A percentile compares a stretch with the other conserved stretches of the same genome.
Conservation (phyloP, 2,888 invertebrate species). For the Lysandra bellargus region DNA sequence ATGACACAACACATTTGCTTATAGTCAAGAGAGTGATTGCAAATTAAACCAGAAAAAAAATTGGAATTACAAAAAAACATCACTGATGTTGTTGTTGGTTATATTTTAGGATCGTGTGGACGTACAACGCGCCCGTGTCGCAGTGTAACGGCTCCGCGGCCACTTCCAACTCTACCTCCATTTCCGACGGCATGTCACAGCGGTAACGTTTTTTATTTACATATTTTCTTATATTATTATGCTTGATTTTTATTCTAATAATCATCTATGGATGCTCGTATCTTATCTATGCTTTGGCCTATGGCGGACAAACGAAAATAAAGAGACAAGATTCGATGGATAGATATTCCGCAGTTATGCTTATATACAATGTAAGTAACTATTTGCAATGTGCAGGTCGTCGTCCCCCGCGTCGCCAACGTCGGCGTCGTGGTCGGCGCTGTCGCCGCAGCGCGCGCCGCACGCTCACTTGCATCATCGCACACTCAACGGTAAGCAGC, state of each 20-base stretch:
- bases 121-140: slow-evolving; percentile 92
- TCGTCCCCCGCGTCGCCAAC: slow-evolving; percentile 90
- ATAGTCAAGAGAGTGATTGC: no score
- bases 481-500: slow-evolving; percentile 59
- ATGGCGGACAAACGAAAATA: no score
- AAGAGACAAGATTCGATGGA: no score
- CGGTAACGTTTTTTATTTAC: slow-evolving; percentile 49
- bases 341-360: not conserved
- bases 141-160: slow-evolving; percentile 83
- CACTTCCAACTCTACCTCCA: slow-evolving; percentile 80
- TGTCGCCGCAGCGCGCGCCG: slow-evolving; percentile 80
- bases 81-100: no score
- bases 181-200: slow-evolving; percentile 76
- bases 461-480: slow-evolving; percentile 54
- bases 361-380: not conserved
- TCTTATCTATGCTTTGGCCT: no score
- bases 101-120: slow-evolving; percentile 89
- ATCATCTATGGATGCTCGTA: no score
- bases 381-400: slow-evolving; percentile 65
- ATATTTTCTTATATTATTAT: not conserved
- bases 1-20: no score
- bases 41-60: no score
- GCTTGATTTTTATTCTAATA: no score
- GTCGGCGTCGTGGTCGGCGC: slow-evolving; percentile 92
- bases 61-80: no score